Evolutionary conservation across 2,888 invertebrate genomes (phyloP), one percentile per base, ranked within the genome.

Genomic region (Acronicta aceris): DNA sequence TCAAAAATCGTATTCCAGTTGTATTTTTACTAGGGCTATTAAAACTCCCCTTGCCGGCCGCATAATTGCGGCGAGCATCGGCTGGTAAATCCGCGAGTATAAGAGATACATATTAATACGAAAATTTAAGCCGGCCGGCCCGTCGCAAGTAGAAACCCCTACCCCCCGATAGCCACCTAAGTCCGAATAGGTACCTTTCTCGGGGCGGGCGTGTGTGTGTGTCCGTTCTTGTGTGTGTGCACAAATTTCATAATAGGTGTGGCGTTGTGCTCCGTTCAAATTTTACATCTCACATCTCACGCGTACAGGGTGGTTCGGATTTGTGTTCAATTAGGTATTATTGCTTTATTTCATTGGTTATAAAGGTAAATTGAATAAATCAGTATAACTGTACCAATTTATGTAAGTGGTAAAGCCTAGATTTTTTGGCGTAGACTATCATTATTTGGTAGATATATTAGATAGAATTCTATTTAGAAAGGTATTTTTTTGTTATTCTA

Each of bases 31-130:
- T 62, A 74, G 41, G 58, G 74, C 66, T 77, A 73, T 83, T 82
- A 82, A 82, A 84, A 69, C 73, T 80, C 76, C 78, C 78, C 77
- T 74, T 65, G 63, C 76, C 62, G 74, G 76, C 81, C 81, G 79
- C 84, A 84, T 87, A 89, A 91, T 91, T 89, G 88, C 84, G 82
- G 78, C 73, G 65, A 82, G 81, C 86, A 86, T 88, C 83, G 86
- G 85, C 83, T 84, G 86, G 82, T 81, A 90, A 90, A 92, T 89
- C 89, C 88, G 87, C 85, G 89, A 85, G 86, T 86, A 86, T 87
- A 87, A 89, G 89, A 91, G 90, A 92, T 91, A 92, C 91, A 92
- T 92, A 92, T 91, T 93, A 93, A 92, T 93, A 91, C 89, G 90
- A 87, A 89, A 92, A 92, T 93, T 92, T 92, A 90, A 92, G 92